phyloP scores from a whole-genome alignment of 2,113 vertebrate genomes.

The Vanacampus margaritifer region DNA sequence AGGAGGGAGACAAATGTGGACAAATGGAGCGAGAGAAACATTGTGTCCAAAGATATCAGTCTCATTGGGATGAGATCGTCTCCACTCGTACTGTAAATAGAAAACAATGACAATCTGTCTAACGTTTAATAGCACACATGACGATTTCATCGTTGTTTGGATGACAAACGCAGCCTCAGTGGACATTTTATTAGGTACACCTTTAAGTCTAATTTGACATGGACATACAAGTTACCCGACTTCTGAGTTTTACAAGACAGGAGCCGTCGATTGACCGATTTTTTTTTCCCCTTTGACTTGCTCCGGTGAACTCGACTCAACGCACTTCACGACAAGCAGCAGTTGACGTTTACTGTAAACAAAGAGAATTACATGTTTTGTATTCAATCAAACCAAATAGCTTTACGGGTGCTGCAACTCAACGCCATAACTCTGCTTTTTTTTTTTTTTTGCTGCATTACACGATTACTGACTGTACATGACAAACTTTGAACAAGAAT shows the following conservation, averaged over 20 bases:
- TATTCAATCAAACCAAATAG: too few species aligned
- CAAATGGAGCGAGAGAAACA: constrained; percentile 56
- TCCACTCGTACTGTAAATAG: constrained; percentile 34
- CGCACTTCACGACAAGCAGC: too few species aligned
- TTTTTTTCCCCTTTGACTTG: too few species aligned
- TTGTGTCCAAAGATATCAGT: constrained; percentile 63
- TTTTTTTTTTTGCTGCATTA: too few species aligned
- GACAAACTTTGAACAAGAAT: too few species aligned
- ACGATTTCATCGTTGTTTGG: constrained; percentile 7
- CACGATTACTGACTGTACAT: too few species aligned
- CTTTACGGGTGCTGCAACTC: too few species aligned
- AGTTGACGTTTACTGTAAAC: too few species aligned
- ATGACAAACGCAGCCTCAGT: background rate
- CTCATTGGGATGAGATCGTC: constrained; percentile 42
- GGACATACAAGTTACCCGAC: background rate
- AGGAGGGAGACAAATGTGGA: constrained; percentile 35
- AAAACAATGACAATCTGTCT: constrained; percentile 35
- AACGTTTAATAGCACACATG: constrained; percentile 47
- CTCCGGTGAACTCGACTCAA: too few species aligned
- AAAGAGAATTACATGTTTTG: too few species aligned
- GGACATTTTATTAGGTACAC: background rate
- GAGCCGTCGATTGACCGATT: too few species aligned
- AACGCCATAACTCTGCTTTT: too few species aligned
- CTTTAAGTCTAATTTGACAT: background rate
- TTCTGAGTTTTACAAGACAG: background rate